phyloP scores from a whole-genome alignment of 2,888 invertebrate genomes.

The Leucophora obtusa region DNA sequence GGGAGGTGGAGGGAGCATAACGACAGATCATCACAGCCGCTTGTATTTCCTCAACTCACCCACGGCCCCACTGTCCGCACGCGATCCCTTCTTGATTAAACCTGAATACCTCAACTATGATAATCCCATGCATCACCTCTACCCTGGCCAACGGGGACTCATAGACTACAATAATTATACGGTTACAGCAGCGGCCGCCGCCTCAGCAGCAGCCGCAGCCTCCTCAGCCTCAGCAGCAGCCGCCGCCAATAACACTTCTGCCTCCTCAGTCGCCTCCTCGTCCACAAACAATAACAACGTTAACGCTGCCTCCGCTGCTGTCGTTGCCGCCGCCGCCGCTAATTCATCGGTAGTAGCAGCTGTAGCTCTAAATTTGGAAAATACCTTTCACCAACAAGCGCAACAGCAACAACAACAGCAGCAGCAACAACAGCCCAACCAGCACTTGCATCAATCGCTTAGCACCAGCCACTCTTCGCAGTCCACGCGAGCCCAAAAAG shows the following conservation, averaged over 20 bases:
- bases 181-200: slow-evolving; percentile 69
- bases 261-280: slow-evolving; percentile 59
- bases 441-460: slow-evolving; percentile 74
- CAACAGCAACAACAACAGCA: slow-evolving; percentile 67
- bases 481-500: slow-evolving; percentile 73
- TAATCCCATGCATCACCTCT: slow-evolving; percentile 76
- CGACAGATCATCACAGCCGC: slow-evolving; percentile 76
- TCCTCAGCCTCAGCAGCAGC: slow-evolving; percentile 57
- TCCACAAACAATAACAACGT: slow-evolving; percentile 63
- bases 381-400: slow-evolving; percentile 66
- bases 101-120: slow-evolving; percentile 77
- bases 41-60: slow-evolving; percentile 76
- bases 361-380: slow-evolving; percentile 68
- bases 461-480: slow-evolving; percentile 67
- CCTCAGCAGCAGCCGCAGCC: slow-evolving; percentile 67
- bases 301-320: slow-evolving; percentile 70
- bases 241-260: slow-evolving; percentile 65
- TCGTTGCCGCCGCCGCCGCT: slow-evolving; percentile 69
- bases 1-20: slow-evolving; percentile 77
- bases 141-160: slow-evolving; percentile 74
- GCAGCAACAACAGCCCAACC: slow-evolving; percentile 55
- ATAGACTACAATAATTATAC: slow-evolving; percentile 75
- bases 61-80: slow-evolving; percentile 73
- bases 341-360: slow-evolving; percentile 65
- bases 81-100: slow-evolving; percentile 75